Conservation (phyloP, 2,113 vertebrate species). For the Phalacrocorax pelagicus region DNA sequence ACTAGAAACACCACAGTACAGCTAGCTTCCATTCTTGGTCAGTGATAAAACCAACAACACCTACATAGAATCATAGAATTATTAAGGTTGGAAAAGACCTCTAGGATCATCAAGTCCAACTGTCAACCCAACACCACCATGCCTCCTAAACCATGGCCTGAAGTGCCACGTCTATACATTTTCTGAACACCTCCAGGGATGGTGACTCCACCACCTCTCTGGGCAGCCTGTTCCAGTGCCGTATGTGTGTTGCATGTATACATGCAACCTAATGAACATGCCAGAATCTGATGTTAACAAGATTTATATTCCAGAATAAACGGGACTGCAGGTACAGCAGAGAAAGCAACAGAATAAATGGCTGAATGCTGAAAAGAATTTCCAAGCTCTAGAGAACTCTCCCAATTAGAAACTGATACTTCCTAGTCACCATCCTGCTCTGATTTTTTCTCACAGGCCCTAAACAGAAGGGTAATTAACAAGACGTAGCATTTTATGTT, state of each 20-base stretch:
- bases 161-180: no score
- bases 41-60: neutral
- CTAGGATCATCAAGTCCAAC: no score
- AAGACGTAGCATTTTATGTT: neutral
- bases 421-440: neutral
- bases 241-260: no score
- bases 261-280: neutral
- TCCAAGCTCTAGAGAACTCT: neutral
- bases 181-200: no score
- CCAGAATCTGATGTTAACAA: neutral
- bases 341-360: neutral
- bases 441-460: neutral
- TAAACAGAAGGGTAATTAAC: neutral
- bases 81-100: no score
- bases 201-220: no score
- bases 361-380: neutral
- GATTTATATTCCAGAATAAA: neutral
- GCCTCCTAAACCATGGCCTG: no score
- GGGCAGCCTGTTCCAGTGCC: no score
- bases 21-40: neutral
- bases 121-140: no score
- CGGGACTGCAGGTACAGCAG: neutral
- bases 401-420: neutral
- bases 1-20: neutral
- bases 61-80: no score